Conservation (phyloP, 1,140 invertebrate species). For the Myzus persicae region DNA sequence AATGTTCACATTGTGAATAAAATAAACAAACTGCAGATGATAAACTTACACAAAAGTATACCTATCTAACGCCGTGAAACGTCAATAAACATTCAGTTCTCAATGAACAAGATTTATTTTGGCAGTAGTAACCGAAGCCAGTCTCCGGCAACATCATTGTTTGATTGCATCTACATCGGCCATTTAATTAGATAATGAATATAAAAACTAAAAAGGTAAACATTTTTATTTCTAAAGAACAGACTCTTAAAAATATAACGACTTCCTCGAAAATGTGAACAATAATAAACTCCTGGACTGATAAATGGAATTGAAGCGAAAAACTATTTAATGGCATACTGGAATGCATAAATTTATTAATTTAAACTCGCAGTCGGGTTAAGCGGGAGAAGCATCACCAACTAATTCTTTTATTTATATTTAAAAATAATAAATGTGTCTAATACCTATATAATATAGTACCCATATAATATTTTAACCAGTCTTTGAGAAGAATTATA, state of each 20-base stretch:
- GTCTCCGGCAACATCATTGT: not conserved
- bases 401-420: not conserved
- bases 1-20: not conserved
- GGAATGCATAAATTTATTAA: not conserved
- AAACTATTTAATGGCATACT: not conserved
- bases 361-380: not conserved
- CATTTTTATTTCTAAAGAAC: not conserved
- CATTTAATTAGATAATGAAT: not conserved
- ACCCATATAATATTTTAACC: not conserved
- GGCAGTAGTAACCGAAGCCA: not conserved
- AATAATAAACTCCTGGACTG: not conserved
- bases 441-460: not conserved
- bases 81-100: not conserved
- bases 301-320: not conserved
- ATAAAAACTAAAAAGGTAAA: constrained; percentile 11
- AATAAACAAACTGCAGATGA: not conserved
- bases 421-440: not conserved
- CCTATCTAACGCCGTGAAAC: not conserved
- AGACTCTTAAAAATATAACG: not conserved
- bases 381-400: not conserved
- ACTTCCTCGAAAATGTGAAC: not conserved
- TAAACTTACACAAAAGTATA: not conserved
- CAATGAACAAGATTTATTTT: not conserved
- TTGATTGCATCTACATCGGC: not conserved
- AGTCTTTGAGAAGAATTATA: not conserved